Percentiles rank a stretch among this genome's conserved stretches.
Evolutionary conservation across 2,888 invertebrate genomes (phyloP).

Genomic region (Thymelicus sylvestris): DNA sequence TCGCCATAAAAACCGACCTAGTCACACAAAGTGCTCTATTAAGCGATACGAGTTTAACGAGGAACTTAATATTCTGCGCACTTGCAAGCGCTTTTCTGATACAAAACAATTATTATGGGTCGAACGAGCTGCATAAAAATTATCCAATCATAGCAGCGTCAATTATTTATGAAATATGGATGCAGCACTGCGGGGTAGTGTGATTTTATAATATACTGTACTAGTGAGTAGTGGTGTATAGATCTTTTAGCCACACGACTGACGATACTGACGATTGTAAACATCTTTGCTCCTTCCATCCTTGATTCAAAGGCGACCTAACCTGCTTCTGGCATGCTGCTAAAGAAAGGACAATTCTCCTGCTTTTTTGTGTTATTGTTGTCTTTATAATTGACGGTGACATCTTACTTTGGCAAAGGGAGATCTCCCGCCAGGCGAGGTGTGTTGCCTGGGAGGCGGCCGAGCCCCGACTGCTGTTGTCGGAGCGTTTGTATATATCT

Average conservation of each 20-base stretch:
- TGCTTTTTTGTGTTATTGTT: no score
- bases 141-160: conserved; percentile 54
- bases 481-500: no score
- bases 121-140: conserved; percentile 51
- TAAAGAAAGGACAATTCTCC: no score
- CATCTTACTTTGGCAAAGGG: no score
- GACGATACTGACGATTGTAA: neutral
- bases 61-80: conserved; percentile 32
- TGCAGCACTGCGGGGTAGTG: conserved; percentile 20
- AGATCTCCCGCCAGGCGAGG: no score
- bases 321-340: no score
- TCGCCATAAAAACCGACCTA: conserved; percentile 18
- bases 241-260: neutral
- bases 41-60: conserved; percentile 33
- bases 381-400: no score
- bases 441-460: no score
- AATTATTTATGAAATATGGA: conserved; percentile 57
- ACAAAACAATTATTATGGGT: conserved; percentile 47
- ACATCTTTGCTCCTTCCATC: neutral
- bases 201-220: conserved; percentile 7
- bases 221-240: neutral
- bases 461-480: no score
- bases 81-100: conserved; percentile 45
- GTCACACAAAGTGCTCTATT: conserved; percentile 33
- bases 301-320: no score